Base-by-base conservation (phyloP, 23 tunicate species). In the Clavelina lepadiformis region DNA sequence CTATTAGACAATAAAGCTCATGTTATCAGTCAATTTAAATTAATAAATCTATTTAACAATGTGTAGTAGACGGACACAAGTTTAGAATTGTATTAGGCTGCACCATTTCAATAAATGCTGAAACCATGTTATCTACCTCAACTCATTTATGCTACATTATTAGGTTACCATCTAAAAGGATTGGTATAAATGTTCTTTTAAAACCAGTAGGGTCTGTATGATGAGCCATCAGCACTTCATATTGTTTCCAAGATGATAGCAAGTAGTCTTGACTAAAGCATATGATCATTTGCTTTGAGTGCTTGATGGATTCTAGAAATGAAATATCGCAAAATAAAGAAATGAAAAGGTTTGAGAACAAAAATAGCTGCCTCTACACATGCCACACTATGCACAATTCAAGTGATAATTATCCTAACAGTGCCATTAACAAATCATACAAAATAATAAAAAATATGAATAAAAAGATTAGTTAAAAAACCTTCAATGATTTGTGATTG, bases 221-320 rank as follows among this genome's bases (percentile, higher is more conserved):
- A 68, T 83, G 91, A 25, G 82, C 91, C 79, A 83, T 27, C 4
- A 83, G 65, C 22, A 75, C 82, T 52, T 83, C 82, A 45, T 67
- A 75, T 28, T 68, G 79, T 19, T 83, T 80, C 77, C 76, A 83
- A 3, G 77, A 75, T 25, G 91, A 83, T 46, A 35, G 24, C 19
- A 83, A 3, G 32, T 83, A 83, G 21, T 83, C 82, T 21, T 60
- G 71, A 61, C 91, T 83, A 65, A 75, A 75, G 65, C 91, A 83
- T 3, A 83, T 34, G 7, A 83, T 75, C 5, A 82, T 83, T 0
- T 41, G 38, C 20, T 77, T 58, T 19, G 91, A 83, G 28, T 75
- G 26, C 36, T 23, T 11, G 2, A 83, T 55, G 3, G 91, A 64
- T 29, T 33, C 91, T 82, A n/a, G n/a, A n/a, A n/a, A n/a, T n/a